Conservation (phyloP, 2,113 vertebrate species). For the Pycnonotus jocosus region DNA sequence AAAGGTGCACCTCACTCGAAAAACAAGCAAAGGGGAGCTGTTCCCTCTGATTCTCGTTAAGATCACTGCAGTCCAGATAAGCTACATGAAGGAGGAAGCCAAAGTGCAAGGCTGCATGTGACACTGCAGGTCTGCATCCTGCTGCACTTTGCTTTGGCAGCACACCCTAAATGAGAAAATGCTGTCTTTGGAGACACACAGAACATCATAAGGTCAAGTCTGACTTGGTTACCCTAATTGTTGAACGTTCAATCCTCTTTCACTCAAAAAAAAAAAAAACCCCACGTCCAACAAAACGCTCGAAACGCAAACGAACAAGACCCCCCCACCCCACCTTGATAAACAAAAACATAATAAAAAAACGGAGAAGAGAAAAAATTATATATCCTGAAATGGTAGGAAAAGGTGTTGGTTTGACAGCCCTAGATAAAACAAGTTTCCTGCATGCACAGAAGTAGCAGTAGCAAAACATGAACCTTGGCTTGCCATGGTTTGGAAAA, state of each 20-base stretch:
- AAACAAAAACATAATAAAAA: neutral
- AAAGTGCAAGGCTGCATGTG: neutral
- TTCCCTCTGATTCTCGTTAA: neutral
- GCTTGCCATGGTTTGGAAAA: neutral
- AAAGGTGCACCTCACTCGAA: neutral
- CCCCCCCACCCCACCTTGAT: rapidly evolving
- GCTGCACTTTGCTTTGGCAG: neutral
- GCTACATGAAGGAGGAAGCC: neutral
- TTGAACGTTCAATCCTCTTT: neutral
- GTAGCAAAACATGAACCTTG: neutral
- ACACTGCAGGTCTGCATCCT: neutral
- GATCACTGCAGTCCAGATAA: neutral
- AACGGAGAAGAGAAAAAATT: neutral
- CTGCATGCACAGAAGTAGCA: neutral
- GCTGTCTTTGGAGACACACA: neutral
- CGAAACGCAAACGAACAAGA: neutral
- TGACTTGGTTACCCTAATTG: neutral
- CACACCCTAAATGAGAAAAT: neutral
- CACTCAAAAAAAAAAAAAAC: neutral
- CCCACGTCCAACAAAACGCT: neutral
- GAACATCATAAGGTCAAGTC: neutral
- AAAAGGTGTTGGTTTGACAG: neutral
- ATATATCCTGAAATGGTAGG: neutral
- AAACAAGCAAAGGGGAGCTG: neutral
- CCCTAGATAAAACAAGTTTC: neutral